Evolutionary conservation across 2,888 invertebrate genomes (phyloP).

Genomic region (Callimorpha dominula): DNA sequence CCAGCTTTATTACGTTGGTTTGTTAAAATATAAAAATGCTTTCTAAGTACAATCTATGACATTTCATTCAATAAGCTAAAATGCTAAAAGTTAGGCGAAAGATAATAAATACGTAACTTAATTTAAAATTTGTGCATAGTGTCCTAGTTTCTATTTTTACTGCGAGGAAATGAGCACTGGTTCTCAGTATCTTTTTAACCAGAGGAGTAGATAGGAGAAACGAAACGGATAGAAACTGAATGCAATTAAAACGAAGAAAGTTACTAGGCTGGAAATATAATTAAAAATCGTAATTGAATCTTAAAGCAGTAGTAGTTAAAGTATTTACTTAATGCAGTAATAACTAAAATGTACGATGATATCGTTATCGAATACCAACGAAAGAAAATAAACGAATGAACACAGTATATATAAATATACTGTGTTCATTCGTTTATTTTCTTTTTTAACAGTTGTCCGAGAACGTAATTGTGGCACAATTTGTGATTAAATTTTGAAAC

Average conservation of each 20-base stretch:
- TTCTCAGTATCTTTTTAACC: constrained; percentile 5
- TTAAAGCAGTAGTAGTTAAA: neutral
- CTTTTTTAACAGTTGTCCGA: no score
- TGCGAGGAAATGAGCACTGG: constrained; percentile 2
- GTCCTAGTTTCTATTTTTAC: constrained; percentile 5
- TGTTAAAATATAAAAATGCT: neutral
- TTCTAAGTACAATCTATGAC: neutral
- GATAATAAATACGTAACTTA: neutral
- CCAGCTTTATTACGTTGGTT: no score
- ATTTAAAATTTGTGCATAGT: constrained; percentile 9
- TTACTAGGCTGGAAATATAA: neutral
- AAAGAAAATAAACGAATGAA: no score
- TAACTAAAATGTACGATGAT: neutral
- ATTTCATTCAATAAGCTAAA: neutral
- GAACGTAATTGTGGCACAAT: no score
- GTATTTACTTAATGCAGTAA: no score
- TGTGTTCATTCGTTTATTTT: no score
- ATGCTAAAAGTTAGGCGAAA: neutral
- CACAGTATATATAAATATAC: no score
- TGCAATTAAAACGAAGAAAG: neutral
- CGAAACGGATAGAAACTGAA: neutral
- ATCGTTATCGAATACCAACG: no score
- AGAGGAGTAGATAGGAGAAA: neutral
- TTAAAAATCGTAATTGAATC: neutral
- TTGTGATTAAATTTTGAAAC: no score